Conservation (phyloP, 2,797 vertebrate genomes). For the Esox masquinongy region DNA sequence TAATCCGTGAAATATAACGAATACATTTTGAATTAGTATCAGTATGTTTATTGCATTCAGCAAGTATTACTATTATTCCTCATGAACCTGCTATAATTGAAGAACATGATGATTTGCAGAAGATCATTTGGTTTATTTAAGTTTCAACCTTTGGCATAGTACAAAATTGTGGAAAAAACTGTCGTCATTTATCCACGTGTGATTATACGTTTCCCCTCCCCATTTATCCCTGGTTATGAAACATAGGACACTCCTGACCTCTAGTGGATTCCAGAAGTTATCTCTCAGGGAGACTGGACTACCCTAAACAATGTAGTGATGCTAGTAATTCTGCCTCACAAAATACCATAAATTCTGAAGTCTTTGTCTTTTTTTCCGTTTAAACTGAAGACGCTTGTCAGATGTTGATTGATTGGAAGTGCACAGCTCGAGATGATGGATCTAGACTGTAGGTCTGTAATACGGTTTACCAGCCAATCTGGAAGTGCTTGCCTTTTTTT, state of each 20-base stretch:
- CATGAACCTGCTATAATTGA: neutral
- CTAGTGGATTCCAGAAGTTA: neutral
- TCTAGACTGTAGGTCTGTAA: neutral
- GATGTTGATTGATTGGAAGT: neutral
- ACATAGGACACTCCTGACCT: neutral
- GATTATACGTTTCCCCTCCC: neutral
- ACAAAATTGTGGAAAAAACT: neutral
- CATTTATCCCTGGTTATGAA: neutral
- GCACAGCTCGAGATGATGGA: neutral
- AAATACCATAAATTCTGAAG: neutral
- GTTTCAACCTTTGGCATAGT: neutral
- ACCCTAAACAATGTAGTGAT: neutral
- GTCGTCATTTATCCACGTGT: neutral
- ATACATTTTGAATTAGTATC: neutral
- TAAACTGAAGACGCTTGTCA: neutral
- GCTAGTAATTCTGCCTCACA: neutral
- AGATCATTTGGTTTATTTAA: neutral
- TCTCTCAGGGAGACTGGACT: neutral
- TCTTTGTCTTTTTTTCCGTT: neutral
- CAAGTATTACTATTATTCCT: neutral
- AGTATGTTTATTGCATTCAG: neutral
- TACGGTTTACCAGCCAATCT: too few species aligned
- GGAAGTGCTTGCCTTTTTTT: too few species aligned
- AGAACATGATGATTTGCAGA: neutral
- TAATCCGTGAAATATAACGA: neutral